Evolutionary conservation across 2,888 invertebrate species (phyloP).

Genomic region (Salticus scenicus): DNA sequence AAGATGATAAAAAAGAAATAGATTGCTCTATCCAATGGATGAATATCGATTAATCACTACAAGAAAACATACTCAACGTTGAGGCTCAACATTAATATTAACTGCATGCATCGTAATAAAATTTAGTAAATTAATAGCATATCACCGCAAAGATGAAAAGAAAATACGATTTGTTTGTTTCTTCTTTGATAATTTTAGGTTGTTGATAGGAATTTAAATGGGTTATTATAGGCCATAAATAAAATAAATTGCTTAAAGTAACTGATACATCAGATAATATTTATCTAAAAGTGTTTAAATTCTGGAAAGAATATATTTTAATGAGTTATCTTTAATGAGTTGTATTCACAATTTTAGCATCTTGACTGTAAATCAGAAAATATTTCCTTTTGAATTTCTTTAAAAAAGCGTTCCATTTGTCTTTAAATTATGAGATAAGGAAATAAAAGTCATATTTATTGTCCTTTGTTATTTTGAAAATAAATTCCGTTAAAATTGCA

Average conservation of each 20-base stretch:
- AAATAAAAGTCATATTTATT: not conserved
- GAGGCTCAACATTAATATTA: constrained; percentile 5
- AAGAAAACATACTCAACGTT: not conserved
- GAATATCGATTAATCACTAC: not conserved
- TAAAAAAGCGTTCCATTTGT: not conserved
- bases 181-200: not conserved
- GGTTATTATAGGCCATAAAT: not conserved
- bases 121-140: constrained; percentile 6
- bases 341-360: not conserved
- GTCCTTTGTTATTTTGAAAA: no score
- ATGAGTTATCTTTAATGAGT: not conserved
- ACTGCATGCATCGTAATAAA: not conserved
- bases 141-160: not conserved
- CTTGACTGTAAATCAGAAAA: not conserved
- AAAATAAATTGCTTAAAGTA: not conserved
- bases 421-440: not conserved
- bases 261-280: not conserved
- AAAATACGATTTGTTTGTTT: not conserved
- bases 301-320: not conserved
- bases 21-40: not conserved
- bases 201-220: constrained; percentile 6
- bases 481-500: no score
- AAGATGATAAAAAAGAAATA: constrained; percentile 2
- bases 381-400: no score
- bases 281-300: constrained; percentile 1